A percentile compares a stretch with the other conserved stretches of the same genome.
These are phyloP conservation scores for Antheraea pernyi DNA, from an alignment of 1,140 invertebrate genomes.

Conservation along the genomic window DNA sequence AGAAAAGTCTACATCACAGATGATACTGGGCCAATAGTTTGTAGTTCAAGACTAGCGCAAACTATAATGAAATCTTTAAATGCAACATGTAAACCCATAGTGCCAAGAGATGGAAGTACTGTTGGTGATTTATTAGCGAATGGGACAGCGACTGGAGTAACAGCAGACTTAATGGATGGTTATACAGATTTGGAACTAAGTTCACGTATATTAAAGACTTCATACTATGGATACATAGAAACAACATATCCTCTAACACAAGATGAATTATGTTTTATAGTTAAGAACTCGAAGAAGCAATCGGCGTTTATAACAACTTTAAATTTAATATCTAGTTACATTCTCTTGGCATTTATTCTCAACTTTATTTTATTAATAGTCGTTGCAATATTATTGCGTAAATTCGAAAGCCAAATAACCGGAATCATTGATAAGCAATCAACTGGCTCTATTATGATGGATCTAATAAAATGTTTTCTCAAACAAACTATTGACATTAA, in stretches of 20 bases:
- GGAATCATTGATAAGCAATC: conserved; percentile 39
- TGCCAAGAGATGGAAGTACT: conserved; percentile 58
- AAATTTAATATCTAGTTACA: conserved; percentile 53
- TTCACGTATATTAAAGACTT: conserved; percentile 62
- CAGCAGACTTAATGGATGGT: conserved; percentile 60
- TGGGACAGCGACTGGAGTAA: conserved; percentile 65
- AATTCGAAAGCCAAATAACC: conserved; percentile 44
- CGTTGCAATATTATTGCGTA: conserved; percentile 41
- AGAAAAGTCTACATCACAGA: conserved; percentile 53
- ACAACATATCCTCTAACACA: conserved; percentile 61
- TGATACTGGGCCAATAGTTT: conserved; percentile 47
- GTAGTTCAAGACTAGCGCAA: conserved; percentile 47
- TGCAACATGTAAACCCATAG: conserved; percentile 54
- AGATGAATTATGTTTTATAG: conserved; percentile 63
- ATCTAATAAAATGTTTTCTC: conserved; percentile 65
- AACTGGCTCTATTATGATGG: conserved; percentile 40
- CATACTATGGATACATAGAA: conserved; percentile 68
- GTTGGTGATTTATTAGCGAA: conserved; percentile 63
- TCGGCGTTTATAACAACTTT: conserved; percentile 59
- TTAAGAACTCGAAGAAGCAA: conserved; percentile 58
- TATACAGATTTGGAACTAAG: conserved; percentile 66
- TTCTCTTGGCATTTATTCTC: conserved; percentile 52
- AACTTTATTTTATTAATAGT: conserved; percentile 49
- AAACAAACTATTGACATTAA: conserved; percentile 62
- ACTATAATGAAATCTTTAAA: conserved; percentile 59